A percentile compares a stretch with the other conserved stretches of the same genome.
Conservation (phyloP, 2,113 vertebrate species). For the Peromyscus leucopus region DNA sequence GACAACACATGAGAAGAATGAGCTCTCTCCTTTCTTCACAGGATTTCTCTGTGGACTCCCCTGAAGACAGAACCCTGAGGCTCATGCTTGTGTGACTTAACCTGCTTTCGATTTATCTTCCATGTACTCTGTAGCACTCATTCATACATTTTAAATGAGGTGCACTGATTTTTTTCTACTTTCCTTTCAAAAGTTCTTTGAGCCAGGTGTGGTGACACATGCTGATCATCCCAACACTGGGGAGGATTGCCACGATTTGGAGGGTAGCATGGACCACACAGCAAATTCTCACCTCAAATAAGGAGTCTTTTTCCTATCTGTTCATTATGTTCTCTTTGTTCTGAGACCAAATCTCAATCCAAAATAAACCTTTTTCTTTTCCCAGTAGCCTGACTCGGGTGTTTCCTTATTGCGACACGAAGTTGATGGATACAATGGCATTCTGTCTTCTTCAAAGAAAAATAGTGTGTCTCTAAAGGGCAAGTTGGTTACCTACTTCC, state of each 20-base stretch:
- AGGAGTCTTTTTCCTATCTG: background rate
- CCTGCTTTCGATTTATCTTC: background rate
- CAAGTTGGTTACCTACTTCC: background rate
- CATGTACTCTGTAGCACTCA: background rate
- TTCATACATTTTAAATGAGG: background rate
- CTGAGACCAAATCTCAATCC: background rate
- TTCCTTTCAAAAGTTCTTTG: background rate
- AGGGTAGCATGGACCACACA: background rate
- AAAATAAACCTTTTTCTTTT: background rate
- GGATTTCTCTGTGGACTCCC: background rate
- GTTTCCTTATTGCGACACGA: background rate
- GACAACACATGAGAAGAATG: background rate
- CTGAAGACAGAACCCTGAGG: background rate
- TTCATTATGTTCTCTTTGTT: background rate
- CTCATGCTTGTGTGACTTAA: background rate
- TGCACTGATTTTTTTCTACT: background rate
- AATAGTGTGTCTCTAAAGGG: background rate
- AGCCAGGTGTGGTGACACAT: background rate
- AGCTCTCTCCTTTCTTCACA: background rate
- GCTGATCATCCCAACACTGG: background rate
- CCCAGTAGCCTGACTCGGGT: background rate
- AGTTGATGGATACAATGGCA: background rate
- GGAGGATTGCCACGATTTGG: background rate
- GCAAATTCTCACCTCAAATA: background rate
- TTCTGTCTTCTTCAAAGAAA: background rate